A percentile compares a stretch with the other conserved stretches of the same genome.
Evolutionary conservation across 2,113 vertebrate species (phyloP).

Genomic region (Erythrolamprus reginae): DNA sequence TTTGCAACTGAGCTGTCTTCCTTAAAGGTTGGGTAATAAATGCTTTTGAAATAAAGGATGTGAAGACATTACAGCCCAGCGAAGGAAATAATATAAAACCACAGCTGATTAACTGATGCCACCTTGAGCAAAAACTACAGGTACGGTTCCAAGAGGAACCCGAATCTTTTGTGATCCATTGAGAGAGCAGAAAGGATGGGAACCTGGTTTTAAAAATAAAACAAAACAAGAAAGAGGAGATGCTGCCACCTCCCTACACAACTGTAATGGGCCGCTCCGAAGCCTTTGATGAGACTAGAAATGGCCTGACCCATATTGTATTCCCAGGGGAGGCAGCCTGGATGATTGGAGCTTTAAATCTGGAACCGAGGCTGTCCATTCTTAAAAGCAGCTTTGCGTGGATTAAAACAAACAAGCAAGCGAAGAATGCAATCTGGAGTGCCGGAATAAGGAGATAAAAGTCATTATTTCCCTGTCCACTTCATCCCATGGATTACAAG

Average conservation of each 20-base stretch:
- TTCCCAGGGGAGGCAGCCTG: slow-evolving; percentile 13
- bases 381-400: slow-evolving; percentile 32
- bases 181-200: not conserved
- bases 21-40: not conserved
- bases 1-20: not conserved
- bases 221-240: too few species aligned
- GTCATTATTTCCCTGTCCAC: slow-evolving; percentile 19
- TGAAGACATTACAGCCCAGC: rapidly evolving
- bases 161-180: not conserved
- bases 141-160: not conserved
- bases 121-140: not conserved
- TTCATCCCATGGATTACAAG: not conserved
- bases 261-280: not conserved
- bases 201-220: not conserved
- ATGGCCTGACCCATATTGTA: not conserved
- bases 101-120: not conserved
- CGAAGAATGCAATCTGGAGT: not conserved
- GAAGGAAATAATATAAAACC: rapidly evolving
- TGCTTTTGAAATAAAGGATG: rapidly evolving
- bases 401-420: not conserved
- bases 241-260: not conserved
- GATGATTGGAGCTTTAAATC: slow-evolving; percentile 2
- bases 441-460: slow-evolving; percentile 16
- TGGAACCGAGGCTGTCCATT: slow-evolving; percentile 24
- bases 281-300: not conserved